Base-by-base conservation (phyloP, 1,140 invertebrate genomes). In the Spodoptera litura region DNA sequence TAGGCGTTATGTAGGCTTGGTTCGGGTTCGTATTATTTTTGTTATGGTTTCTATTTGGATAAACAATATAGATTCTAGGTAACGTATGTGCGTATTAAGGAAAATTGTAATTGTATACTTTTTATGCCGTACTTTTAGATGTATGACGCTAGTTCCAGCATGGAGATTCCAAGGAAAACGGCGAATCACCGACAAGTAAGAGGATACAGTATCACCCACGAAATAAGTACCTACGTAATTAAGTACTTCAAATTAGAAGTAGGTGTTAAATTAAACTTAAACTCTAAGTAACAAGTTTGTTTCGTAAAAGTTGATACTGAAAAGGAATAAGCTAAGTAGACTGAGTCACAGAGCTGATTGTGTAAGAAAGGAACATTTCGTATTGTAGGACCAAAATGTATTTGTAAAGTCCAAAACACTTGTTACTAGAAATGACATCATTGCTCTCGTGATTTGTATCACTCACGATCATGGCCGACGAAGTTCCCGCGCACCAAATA, bases 381-480 rank as follows among this genome's bases (percentile, higher is more conserved):
- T 44, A 44, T 6, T 44, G 1, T 8, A 10, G 6, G 1, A 10
- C 38, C 6, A 9, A 44, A 31, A 59, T 27, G 35, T 64, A 44
- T 64, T 64, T n/a, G 38, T 9, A 5, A 20, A 58, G 56, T 58
- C 15, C 58, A 35, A 25, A 10, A 51, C 5, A 66, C 2, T 68
- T 12, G 51, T 53, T 53, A 68, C 52, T 20, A 71, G 58, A 74
- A 78, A 82, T 84, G 83, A 84, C 81, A 80, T 84, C 78, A 84
- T 78, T 79, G 27, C 44, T 38, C 13, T 51, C 64, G 38, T 71
- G 73, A 81, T 71, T 66, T 59, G 70, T 68, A 51, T 55, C 52
- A 27, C 72, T 71, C 27, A 25, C 53, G 10, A 51, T 61, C 56
- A 61, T 20, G 55, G 56, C 56, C 56, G 56, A 6, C 10, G 12